phyloP scores from a whole-genome alignment of 2,113 vertebrate genomes.

The Malurus cyaneus region DNA sequence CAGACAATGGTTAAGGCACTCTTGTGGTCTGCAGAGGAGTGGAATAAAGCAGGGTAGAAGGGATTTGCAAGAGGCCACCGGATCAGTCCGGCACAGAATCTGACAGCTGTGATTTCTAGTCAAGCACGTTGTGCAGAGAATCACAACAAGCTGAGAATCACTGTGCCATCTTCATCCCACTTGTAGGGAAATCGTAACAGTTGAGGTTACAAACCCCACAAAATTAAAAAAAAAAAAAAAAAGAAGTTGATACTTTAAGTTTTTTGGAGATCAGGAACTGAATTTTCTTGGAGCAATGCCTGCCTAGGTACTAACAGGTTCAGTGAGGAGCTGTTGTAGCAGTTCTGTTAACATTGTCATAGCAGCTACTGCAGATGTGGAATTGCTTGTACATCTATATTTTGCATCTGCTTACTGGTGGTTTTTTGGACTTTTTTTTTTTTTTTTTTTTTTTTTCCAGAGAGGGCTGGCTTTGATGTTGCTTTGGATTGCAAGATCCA shows the following conservation, averaged over 20 bases:
- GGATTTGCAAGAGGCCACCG: not conserved
- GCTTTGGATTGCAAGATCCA: not conserved
- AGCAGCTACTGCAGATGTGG: not conserved
- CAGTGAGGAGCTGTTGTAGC: not conserved
- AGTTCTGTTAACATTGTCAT: not conserved
- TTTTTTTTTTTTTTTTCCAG: not conserved
- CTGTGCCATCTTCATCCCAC: not conserved
- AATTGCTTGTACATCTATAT: not conserved
- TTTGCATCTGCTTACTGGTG: not conserved
- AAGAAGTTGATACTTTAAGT: not conserved
- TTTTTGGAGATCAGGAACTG: not conserved
- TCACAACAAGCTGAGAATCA: not conserved
- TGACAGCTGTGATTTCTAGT: rapidly evolving
- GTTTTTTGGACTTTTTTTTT: not conserved
- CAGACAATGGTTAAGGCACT: not conserved
- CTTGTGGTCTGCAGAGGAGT: not conserved
- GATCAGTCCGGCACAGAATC: rapidly evolving
- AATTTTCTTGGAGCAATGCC: not conserved
- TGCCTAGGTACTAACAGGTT: not conserved
- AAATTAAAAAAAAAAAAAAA: not conserved
- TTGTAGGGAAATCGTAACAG: not conserved
- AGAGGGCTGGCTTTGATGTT: not conserved
- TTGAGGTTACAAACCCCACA: not conserved
- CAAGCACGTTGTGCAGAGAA: not conserved
- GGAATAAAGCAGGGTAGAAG: not conserved